Evolutionary conservation across 2,888 invertebrate species (phyloP).

Genomic region (Brachylomia viminalis): DNA sequence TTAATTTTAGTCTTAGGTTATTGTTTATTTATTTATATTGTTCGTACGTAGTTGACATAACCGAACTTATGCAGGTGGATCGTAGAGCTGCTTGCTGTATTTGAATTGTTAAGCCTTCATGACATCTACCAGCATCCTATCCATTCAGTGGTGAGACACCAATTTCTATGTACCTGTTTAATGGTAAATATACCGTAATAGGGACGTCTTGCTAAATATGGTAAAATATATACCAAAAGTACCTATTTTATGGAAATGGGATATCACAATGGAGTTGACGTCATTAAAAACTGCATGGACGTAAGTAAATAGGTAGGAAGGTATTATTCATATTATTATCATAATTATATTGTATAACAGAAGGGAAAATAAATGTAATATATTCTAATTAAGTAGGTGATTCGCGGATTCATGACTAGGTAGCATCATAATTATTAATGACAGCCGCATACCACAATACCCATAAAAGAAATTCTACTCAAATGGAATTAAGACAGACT

Average conservation of each 20-base stretch:
- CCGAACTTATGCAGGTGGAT: neutral
- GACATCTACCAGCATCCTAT: neutral
- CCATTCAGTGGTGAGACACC: neutral
- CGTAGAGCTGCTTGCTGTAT: neutral
- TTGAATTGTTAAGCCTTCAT: neutral
- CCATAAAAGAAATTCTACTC: neutral
- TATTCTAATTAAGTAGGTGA: neutral
- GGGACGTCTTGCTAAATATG: neutral
- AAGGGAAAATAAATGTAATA: slow-evolving; percentile 9
- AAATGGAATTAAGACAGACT: neutral
- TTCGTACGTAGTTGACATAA: neutral
- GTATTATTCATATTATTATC: slow-evolving; percentile 19
- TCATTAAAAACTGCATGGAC: slow-evolving; percentile 17
- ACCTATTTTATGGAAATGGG: neutral
- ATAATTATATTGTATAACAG: neutral
- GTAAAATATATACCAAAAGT: neutral
- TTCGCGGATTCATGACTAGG: slow-evolving; percentile 7
- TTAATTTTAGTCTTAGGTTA: neutral
- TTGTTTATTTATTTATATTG: neutral
- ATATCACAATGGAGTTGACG: slow-evolving; percentile 17
- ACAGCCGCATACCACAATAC: neutral
- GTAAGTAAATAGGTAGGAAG: neutral
- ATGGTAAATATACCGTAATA: neutral
- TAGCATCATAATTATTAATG: slow-evolving; percentile 12
- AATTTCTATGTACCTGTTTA: neutral